Percentiles rank a stretch among this genome's conserved stretches.
These are phyloP conservation scores for Porites lutea DNA, from an alignment of 64 coral and sea anemone species.

Conservation along the genomic window DNA sequence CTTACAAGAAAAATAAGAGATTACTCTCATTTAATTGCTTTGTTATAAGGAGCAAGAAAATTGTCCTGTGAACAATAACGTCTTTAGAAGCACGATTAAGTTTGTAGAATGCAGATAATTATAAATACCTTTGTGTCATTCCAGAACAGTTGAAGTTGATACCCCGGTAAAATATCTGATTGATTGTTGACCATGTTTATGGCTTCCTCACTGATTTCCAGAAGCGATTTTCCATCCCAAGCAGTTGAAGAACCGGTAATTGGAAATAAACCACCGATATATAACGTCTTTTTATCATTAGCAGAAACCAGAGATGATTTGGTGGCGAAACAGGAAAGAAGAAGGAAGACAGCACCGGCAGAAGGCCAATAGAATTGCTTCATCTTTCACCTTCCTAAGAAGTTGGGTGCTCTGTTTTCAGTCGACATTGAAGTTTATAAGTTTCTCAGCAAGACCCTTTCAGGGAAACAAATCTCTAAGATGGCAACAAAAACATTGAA, in stretches of 20 bases:
- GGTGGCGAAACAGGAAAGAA: background rate
- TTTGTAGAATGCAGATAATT: background rate
- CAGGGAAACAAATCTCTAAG: background rate
- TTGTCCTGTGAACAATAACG: background rate
- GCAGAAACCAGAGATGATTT: background rate
- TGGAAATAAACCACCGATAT: constrained; percentile 73
- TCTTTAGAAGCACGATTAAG: background rate
- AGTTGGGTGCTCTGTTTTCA: background rate
- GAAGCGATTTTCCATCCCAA: constrained; percentile 26
- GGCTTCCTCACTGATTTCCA: constrained; percentile 54
- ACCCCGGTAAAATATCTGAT: constrained; percentile 62
- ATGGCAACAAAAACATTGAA: constrained; percentile 32
- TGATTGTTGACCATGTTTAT: constrained; percentile 69
- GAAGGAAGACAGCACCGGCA: background rate
- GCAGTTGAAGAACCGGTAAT: constrained; percentile 15
- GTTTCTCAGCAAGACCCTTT: too few species aligned
- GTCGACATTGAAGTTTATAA: background rate
- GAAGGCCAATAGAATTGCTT: background rate
- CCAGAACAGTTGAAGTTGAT: constrained; percentile 51
- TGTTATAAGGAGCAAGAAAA: background rate
- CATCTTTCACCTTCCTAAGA: background rate
- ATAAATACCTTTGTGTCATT: constrained; percentile 83
- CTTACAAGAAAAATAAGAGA: too few species aligned
- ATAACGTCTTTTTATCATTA: background rate
- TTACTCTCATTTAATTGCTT: background rate